A percentile compares a stretch with the other conserved stretches of the same genome.
Conservation (phyloP, 2,797 vertebrate genomes). For the Thalassophryne amazonica region DNA sequence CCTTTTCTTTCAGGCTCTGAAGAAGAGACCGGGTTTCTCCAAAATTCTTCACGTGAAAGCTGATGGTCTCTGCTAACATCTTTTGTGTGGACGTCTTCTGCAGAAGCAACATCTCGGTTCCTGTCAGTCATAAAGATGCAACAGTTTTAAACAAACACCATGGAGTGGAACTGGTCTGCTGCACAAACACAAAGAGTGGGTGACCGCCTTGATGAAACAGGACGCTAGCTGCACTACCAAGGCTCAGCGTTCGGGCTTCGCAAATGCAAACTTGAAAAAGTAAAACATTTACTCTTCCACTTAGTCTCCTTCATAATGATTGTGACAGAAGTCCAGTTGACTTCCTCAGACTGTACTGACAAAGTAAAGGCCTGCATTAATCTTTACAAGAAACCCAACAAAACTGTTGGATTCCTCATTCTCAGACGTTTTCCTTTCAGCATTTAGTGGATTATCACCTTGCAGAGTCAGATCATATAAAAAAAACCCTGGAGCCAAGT, state of each 20-base stretch:
- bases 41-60: conserved; percentile 97
- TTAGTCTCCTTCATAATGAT: conserved; percentile 2
- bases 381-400: conserved; percentile 27
- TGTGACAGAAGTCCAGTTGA: conserved; percentile 6
- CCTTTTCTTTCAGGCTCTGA: conserved; percentile 83
- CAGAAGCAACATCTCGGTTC: conserved; percentile 28
- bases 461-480: conserved; percentile 17
- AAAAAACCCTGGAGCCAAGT: conserved; percentile 21
- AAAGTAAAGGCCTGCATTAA: conserved; percentile 18
- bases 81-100: conserved; percentile 31
- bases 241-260: conserved; percentile 36
- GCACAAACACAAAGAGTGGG: conserved; percentile 32
- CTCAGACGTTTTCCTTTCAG: conserved; percentile 37
- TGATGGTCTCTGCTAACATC: conserved; percentile 87
- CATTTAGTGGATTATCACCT: conserved; percentile 3
- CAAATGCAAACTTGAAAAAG: conserved; percentile 26
- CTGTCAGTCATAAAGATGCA: conserved; percentile 36
- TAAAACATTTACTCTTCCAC: conserved; percentile 5
- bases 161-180: conserved; percentile 31
- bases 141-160: conserved; percentile 47
- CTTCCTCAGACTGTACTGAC: neutral
- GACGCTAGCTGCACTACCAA: neutral
- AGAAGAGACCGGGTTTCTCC: conserved; percentile 96
- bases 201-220: conserved; percentile 13
- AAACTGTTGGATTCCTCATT: conserved; percentile 22